phyloP scores from a whole-genome alignment of 2,888 invertebrate species.

The Aspidiotus destructor region DNA sequence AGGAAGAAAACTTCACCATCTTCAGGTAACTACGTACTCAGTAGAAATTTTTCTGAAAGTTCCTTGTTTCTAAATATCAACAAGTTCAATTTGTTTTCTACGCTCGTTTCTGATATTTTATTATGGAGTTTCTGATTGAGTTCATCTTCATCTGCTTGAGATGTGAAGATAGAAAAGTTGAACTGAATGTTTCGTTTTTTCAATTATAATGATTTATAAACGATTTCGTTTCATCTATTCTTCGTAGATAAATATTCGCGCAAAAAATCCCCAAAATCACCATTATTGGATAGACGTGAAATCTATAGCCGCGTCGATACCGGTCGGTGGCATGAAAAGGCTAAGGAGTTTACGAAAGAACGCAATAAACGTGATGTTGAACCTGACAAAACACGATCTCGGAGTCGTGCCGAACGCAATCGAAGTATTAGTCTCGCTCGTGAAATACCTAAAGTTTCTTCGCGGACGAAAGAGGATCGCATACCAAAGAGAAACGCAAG shows the following conservation, averaged over 20 bases:
- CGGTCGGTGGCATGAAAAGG: slow-evolving; percentile 27
- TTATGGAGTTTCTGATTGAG: no score
- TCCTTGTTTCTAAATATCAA: no score
- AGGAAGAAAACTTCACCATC: slow-evolving; percentile 13
- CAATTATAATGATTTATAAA: no score
- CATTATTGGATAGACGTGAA: slow-evolving; percentile 22
- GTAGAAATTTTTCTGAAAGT: no score
- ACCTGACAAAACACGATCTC: background rate
- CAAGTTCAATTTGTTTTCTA: no score
- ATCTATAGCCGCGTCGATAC: slow-evolving; percentile 20
- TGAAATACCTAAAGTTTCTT: background rate
- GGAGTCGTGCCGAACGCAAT: slow-evolving; percentile 14
- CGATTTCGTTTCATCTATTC: background rate
- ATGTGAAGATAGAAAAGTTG: no score
- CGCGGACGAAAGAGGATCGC: slow-evolving; percentile 17
- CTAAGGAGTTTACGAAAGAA: slow-evolving; percentile 22
- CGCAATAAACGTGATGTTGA: slow-evolving; percentile 16
- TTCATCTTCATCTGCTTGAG: no score
- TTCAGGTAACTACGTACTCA: background rate
- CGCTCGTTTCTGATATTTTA: no score
- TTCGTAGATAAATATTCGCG: slow-evolving; percentile 16
- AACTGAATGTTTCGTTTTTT: no score
- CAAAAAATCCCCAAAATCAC: slow-evolving; percentile 12
- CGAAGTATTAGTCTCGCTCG: slow-evolving; percentile 5
- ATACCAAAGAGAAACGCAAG: background rate